Percentiles rank a stretch among this genome's conserved stretches.
These are phyloP conservation scores for Hylomyscus alleni DNA, from an alignment of 2,797 vertebrate species.

Conservation along the genomic window DNA sequence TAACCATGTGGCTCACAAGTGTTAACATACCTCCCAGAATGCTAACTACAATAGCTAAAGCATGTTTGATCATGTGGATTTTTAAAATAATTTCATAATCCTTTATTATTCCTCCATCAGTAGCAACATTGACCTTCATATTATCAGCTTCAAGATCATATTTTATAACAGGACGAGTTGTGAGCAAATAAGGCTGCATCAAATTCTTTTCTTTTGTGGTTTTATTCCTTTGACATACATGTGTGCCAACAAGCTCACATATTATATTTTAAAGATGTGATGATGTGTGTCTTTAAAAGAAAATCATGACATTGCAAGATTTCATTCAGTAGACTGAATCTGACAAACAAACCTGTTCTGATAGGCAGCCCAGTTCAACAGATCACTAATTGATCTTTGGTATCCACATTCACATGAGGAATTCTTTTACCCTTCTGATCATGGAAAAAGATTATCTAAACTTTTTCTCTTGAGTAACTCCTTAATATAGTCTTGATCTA, in stretches of 20 bases:
- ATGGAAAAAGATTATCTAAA: constrained; percentile 37
- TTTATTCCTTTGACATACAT: background rate
- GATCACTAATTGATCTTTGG: background rate
- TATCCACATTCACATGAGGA: background rate
- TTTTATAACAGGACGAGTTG: background rate
- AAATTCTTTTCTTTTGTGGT: background rate
- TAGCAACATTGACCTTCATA: constrained; percentile 75
- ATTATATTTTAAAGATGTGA: constrained; percentile 26
- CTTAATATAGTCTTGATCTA: constrained; percentile 20
- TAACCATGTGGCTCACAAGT: constrained; percentile 54
- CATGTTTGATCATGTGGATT: constrained; percentile 73
- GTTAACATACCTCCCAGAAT: constrained; percentile 71
- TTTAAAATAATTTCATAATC: constrained; percentile 48
- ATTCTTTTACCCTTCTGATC: background rate
- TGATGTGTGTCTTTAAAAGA: background rate
- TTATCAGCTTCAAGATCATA: constrained; percentile 74
- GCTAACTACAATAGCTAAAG: constrained; percentile 75
- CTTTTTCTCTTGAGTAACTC: constrained; percentile 52
- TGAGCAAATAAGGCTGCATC: background rate
- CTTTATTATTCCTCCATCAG: constrained; percentile 67
- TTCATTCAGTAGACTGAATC: background rate
- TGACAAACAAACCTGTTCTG: background rate
- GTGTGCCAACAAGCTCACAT: background rate
- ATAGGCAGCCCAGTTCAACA: background rate
- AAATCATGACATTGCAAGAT: background rate